These are phyloP conservation scores for Harpalus rufipes DNA, from an alignment of 2,888 invertebrate genomes.

Conservation along the genomic window DNA sequence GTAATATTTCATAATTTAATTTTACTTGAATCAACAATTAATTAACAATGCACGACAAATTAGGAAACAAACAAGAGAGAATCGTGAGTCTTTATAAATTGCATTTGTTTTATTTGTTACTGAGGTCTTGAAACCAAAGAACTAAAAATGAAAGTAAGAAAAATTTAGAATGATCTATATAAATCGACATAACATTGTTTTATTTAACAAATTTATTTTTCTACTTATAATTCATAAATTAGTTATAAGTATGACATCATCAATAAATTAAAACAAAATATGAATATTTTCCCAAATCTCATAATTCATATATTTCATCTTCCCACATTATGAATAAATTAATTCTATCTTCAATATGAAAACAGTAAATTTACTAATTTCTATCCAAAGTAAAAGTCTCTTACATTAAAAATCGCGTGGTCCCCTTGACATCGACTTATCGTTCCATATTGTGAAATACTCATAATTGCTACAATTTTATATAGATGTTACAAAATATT, in stretches of 20 bases:
- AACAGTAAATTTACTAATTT: neutral
- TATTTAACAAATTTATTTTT: too few species aligned
- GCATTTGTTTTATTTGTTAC: constrained; percentile 20
- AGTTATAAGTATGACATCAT: neutral
- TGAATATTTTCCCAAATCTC: neutral
- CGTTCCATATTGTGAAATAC: constrained; percentile 44
- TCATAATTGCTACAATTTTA: constrained; percentile 45
- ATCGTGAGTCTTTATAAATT: constrained; percentile 30
- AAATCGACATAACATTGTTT: too few species aligned
- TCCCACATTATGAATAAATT: constrained; percentile 14
- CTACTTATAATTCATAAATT: too few species aligned
- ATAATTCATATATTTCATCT: constrained; percentile 10
- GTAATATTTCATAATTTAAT: neutral
- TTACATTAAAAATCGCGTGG: constrained; percentile 39
- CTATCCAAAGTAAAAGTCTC: constrained; percentile 36
- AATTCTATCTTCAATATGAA: neutral
- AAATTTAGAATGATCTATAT: too few species aligned
- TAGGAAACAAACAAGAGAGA: constrained; percentile 31
- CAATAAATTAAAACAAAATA: constrained; percentile 11
- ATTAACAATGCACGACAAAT: constrained; percentile 38
- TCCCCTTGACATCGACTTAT: constrained; percentile 34
- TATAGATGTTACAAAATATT: constrained; percentile 51
- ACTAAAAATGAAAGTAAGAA: too few species aligned
- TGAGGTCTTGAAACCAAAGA: neutral
- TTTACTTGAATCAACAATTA: neutral